Evolutionary conservation across 2,797 vertebrate species (phyloP), one percentile per base, ranked within the genome.

Genomic region (Ptychadena robeensis): DNA sequence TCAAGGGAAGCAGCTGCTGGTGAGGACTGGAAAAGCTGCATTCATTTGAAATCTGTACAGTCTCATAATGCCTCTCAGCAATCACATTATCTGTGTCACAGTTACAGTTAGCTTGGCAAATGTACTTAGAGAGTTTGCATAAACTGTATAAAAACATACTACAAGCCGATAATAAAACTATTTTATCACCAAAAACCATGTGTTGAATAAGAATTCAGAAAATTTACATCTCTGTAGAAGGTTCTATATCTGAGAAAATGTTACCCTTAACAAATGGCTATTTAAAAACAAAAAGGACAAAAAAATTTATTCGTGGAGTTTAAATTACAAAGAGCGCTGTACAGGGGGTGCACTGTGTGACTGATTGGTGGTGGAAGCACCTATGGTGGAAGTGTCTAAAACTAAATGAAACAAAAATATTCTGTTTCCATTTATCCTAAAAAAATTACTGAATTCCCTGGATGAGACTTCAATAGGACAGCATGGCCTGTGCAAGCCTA

Each of bases 1-100:
- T 89, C 89, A 88, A 86, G 90, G 92, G 90, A 91, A 91, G 87
- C 72, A 80, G 72, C 71, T 74, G 77, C 34, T 32, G 77, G 82
- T 70, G 59, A 84, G 59, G 64, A 73, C 25, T 73, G 64, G 63
- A 74, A 68, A 80, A 64, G 68, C 69, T 11, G 9, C 71, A 63
- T 79, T 79, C 63, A 83, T 77, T 80, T 75, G 65, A 80, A 86
- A 85, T 90, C 85, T 73, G 53, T 35, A 22, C 67, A 53, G 82
- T 15, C 44, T 88, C 80, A 86, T 87, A 79, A 61, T 87, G 82
- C 87, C 87, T 90, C 87, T 91, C 64, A 86, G 69, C 15, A 86
- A 86, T 88, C 85, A 86, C 79, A 85, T 82, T 85, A n/a, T 69
- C 30, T 44, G 34, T 74, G 34, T 35, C 40, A 66, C 18, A 44